These are phyloP conservation scores for Drosophila punjabiensis DNA, from an alignment of 1,140 invertebrate genomes.

Conservation along the genomic window DNA sequence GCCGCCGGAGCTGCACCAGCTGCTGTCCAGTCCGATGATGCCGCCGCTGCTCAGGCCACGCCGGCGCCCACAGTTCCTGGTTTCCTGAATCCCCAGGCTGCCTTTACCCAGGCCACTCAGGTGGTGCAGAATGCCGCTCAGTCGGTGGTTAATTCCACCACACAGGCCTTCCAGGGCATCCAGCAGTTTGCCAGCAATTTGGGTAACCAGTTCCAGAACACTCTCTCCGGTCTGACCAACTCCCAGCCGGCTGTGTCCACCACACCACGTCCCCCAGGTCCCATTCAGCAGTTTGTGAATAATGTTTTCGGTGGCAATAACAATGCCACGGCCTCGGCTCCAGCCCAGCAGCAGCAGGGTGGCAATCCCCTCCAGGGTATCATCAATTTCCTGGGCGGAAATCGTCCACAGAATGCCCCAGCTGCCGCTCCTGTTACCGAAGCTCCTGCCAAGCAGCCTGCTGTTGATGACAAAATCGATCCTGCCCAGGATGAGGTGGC, in stretches of 20 bases:
- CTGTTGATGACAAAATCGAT: slow-evolving; percentile 69
- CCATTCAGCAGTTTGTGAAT: slow-evolving; percentile 76
- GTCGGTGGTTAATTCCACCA: slow-evolving; percentile 71
- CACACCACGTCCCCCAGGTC: slow-evolving; percentile 73
- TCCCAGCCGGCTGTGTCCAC: slow-evolving; percentile 64
- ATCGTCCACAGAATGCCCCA: slow-evolving; percentile 68
- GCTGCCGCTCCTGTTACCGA: slow-evolving; percentile 29
- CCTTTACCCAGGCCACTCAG: slow-evolving; percentile 71
- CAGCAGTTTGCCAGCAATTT: slow-evolving; percentile 79
- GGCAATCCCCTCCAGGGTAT: slow-evolving; percentile 48
- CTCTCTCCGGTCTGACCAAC: slow-evolving; percentile 63
- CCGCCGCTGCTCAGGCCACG: slow-evolving; percentile 39
- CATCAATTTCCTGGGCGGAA: slow-evolving; percentile 77
- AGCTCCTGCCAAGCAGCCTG: slow-evolving; percentile 35
- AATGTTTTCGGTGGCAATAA: slow-evolving; percentile 71
- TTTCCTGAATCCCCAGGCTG: slow-evolving; percentile 68
- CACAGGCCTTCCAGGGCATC: slow-evolving; percentile 79
- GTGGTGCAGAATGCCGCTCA: slow-evolving; percentile 76
- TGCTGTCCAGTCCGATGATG: slow-evolving; percentile 39
- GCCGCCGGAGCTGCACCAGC: not conserved
- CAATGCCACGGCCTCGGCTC: slow-evolving; percentile 50
- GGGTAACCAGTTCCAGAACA: slow-evolving; percentile 80
- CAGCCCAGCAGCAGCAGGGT: slow-evolving; percentile 61
- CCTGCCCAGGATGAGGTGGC: slow-evolving; percentile 45
- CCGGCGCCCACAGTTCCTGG: slow-evolving; percentile 72